Percentiles rank a stretch among this genome's conserved stretches.
phyloP scores from a whole-genome alignment of 2,113 vertebrate genomes.

The Lampris incognitus region DNA sequence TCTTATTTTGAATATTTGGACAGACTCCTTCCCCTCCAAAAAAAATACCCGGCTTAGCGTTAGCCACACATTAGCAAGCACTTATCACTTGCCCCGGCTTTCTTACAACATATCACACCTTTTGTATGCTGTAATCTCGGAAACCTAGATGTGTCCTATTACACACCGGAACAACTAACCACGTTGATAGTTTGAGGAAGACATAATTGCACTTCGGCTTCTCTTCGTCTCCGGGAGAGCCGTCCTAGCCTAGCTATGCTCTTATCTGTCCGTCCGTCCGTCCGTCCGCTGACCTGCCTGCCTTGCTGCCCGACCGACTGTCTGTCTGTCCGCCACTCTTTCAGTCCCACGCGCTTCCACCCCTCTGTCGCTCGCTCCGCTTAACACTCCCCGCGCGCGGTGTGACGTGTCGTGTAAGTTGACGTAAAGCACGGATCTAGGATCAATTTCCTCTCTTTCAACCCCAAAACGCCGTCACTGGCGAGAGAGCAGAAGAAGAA shows the following conservation, averaged over 20 bases:
- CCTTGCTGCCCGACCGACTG: not conserved
- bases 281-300: conserved; percentile 50
- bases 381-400: conserved; percentile 8
- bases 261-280: conserved; percentile 35
- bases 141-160: conserved; percentile 29
- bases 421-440: conserved; percentile 41
- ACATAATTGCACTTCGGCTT: conserved; percentile 81
- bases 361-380: conserved; percentile 24
- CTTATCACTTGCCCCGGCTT: conserved; percentile 23
- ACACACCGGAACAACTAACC: conserved; percentile 35
- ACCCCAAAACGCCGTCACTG: not conserved
- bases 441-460: conserved; percentile 23
- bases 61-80: conserved; percentile 28
- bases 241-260: conserved; percentile 37
- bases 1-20: conserved; percentile 38
- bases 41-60: conserved; percentile 28
- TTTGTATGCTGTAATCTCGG: conserved; percentile 56
- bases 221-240: conserved; percentile 67
- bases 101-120: conserved; percentile 45
- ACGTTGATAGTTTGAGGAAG: conserved; percentile 59
- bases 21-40: conserved; percentile 10
- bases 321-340: conserved; percentile 45
- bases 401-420: conserved; percentile 43
- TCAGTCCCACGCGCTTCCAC: not conserved
- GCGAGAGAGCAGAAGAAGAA: too few species aligned